Evolutionary conservation across 2,888 invertebrate species (phyloP).

Genomic region (Hypomecis atomaria): DNA sequence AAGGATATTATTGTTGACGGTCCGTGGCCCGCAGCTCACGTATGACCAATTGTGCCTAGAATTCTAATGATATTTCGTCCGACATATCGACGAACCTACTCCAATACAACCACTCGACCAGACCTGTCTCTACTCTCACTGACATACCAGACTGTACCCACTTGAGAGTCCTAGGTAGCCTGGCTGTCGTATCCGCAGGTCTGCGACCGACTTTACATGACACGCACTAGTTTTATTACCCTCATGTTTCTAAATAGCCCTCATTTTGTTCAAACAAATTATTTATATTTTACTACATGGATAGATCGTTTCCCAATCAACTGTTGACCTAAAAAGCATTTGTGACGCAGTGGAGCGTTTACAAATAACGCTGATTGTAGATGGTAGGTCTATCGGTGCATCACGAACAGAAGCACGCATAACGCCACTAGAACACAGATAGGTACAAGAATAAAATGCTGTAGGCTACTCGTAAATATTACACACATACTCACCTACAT

Average conservation of each 20-base stretch:
- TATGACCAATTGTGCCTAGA: slow-evolving; percentile 71
- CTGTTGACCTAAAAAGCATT: slow-evolving; percentile 80
- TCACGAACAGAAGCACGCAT: slow-evolving; percentile 52
- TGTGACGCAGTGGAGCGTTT: slow-evolving; percentile 77
- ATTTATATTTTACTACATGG: slow-evolving; percentile 83
- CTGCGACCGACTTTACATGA: slow-evolving; percentile 78
- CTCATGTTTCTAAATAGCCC: slow-evolving; percentile 84
- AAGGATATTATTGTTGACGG: slow-evolving; percentile 59
- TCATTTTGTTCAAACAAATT: slow-evolving; percentile 82
- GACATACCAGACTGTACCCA: slow-evolving; percentile 39
- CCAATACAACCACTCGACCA: slow-evolving; percentile 54
- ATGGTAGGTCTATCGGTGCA: slow-evolving; percentile 67
- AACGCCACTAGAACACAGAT: neutral
- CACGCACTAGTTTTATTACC: slow-evolving; percentile 84
- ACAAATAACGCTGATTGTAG: slow-evolving; percentile 66
- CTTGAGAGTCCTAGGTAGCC: slow-evolving; percentile 56
- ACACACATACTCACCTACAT: no score
- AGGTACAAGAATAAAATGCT: neutral
- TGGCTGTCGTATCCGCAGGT: slow-evolving; percentile 64
- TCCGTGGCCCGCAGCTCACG: slow-evolving; percentile 74
- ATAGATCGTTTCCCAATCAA: slow-evolving; percentile 83
- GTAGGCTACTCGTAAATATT: no score
- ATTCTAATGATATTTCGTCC: slow-evolving; percentile 74
- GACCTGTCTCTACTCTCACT: slow-evolving; percentile 57
- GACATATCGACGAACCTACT: slow-evolving; percentile 60